Evolutionary conservation across 2,797 vertebrate genomes (phyloP).

Genomic region (Chlorospingus semifuscus): DNA sequence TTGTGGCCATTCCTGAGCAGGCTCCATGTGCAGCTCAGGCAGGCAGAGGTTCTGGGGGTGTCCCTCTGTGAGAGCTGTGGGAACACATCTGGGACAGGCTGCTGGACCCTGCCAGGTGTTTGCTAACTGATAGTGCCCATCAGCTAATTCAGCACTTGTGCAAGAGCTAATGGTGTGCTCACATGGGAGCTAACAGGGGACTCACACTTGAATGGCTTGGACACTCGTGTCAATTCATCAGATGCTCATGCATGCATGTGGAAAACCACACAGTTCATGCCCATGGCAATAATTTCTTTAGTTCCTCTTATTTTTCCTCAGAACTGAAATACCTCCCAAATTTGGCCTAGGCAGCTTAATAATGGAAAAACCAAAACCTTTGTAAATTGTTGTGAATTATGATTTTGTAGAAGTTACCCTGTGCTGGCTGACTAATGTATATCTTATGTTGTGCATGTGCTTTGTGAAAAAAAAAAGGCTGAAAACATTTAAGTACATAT

Average conservation of each 20-base stretch:
- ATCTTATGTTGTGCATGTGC: background rate
- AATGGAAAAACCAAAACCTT: constrained; percentile 44
- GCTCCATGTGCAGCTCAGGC: accelerated
- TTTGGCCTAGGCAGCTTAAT: background rate
- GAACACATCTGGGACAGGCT: background rate
- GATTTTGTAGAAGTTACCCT: constrained; percentile 32
- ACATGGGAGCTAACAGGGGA: background rate
- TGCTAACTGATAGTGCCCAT: background rate
- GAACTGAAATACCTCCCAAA: background rate
- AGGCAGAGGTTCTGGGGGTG: background rate
- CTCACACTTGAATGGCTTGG: background rate
- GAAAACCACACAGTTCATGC: background rate
- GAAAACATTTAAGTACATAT: background rate
- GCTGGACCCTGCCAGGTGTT: background rate
- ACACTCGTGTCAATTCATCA: accelerated
- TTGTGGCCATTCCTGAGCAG: accelerated
- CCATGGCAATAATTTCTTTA: background rate
- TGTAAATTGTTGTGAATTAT: constrained; percentile 33
- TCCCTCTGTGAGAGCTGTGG: background rate
- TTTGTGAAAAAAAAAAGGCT: constrained; percentile 30
- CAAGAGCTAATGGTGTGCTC: background rate
- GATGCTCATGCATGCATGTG: background rate
- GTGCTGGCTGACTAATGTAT: background rate
- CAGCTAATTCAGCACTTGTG: background rate
- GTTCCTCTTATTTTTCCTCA: background rate